Percentiles rank a stretch among this genome's conserved stretches.
Conservation (phyloP, 2,113 vertebrate genomes). For the Macheiramphus alcinus region DNA sequence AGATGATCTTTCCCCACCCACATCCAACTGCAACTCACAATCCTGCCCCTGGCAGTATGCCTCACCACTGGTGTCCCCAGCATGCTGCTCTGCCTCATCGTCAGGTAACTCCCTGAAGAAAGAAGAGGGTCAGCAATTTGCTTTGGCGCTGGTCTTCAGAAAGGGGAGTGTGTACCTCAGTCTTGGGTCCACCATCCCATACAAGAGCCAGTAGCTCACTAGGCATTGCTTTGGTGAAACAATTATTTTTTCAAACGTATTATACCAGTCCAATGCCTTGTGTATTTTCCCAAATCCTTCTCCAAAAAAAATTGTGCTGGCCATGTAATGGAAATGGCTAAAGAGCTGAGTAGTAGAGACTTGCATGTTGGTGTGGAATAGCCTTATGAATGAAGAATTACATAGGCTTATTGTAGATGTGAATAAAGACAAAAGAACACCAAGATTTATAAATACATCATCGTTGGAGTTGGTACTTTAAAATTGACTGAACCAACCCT, state of each 20-base stretch:
- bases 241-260: background rate
- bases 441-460: background rate
- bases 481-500: background rate
- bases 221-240: no score
- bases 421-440: background rate
- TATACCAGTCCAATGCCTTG: background rate
- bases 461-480: background rate
- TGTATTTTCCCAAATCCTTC: background rate
- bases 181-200: no score
- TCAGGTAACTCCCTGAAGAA: background rate
- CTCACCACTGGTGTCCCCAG: background rate
- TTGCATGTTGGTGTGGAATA: background rate
- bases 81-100: background rate
- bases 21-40: background rate
- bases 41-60: background rate
- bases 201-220: background rate
- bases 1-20: background rate
- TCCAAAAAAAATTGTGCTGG: background rate
- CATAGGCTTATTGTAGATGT: background rate
- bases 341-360: background rate
- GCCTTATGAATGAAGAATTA: background rate
- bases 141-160: background rate
- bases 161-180: background rate
- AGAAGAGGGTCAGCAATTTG: background rate
- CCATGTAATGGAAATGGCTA: background rate